Conservation (phyloP, 2,888 invertebrate species). For the Saturnia japonica region DNA sequence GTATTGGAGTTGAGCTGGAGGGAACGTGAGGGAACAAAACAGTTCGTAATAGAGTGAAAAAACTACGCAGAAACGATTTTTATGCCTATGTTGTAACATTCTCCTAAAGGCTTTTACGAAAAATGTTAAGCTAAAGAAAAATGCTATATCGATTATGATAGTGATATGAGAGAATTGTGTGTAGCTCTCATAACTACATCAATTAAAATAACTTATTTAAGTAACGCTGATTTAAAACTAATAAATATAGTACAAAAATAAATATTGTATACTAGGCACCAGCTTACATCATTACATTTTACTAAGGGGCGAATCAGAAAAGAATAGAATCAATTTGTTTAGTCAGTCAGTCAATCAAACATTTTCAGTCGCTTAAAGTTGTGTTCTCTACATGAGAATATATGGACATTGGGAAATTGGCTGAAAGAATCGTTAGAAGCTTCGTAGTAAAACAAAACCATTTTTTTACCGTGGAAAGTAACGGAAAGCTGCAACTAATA, state of each 20-base stretch:
- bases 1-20: conserved; percentile 68
- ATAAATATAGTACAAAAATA: no score
- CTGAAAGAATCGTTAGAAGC: neutral
- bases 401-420: neutral
- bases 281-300: no score
- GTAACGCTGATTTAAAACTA: no score
- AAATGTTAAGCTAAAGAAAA: neutral
- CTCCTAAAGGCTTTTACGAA: neutral
- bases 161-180: neutral
- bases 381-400: neutral
- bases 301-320: no score
- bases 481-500: neutral
- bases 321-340: no score
- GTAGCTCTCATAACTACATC: neutral
- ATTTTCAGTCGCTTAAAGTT: neutral
- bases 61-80: conserved; percentile 3
- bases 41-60: conserved; percentile 17
- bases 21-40: conserved; percentile 42
- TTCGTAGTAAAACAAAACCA: neutral
- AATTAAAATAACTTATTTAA: neutral
- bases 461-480: neutral
- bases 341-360: no score
- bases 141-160: neutral
- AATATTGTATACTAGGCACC: no score
- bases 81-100: conserved; percentile 5